These are phyloP conservation scores for Turritopsis rubra DNA, from an alignment of 30 jellyfish, hydroid and myxozoan species.

Conservation along the genomic window DNA sequence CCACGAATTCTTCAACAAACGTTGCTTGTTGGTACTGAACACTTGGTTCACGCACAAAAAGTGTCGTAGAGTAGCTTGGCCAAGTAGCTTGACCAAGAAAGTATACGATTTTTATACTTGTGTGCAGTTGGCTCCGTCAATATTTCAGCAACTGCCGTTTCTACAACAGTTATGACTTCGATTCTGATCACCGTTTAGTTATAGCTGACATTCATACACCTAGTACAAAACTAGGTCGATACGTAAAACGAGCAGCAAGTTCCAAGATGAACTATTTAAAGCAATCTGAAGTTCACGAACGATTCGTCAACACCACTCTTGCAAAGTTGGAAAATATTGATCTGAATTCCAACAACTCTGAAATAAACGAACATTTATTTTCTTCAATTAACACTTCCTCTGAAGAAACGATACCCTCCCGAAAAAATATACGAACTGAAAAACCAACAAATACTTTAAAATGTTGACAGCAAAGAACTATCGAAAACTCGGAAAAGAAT, in stretches of 20 bases:
- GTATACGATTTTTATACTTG: not conserved
- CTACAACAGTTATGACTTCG: slow-evolving; percentile 16
- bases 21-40: not conserved
- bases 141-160: not conserved
- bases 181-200: slow-evolving; percentile 21
- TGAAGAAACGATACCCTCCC: too few species aligned
- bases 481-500: too few species aligned
- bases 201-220: too few species aligned
- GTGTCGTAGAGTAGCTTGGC: slow-evolving; percentile 24
- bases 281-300: not conserved
- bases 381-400: too few species aligned
- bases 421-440: too few species aligned
- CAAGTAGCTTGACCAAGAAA: slow-evolving; percentile 2
- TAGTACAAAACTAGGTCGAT: too few species aligned
- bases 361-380: too few species aligned
- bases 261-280: too few species aligned
- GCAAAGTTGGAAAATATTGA: too few species aligned
- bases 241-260: too few species aligned
- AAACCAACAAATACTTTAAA: not conserved
- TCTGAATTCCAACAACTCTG: too few species aligned
- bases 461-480: too few species aligned
- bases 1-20: slow-evolving; percentile 7
- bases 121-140: slow-evolving; percentile 11
- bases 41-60: slow-evolving; percentile 14
- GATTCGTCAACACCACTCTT: not conserved